Conservation (phyloP, 2,113 vertebrate genomes). For the Corydoras maculifer region DNA sequence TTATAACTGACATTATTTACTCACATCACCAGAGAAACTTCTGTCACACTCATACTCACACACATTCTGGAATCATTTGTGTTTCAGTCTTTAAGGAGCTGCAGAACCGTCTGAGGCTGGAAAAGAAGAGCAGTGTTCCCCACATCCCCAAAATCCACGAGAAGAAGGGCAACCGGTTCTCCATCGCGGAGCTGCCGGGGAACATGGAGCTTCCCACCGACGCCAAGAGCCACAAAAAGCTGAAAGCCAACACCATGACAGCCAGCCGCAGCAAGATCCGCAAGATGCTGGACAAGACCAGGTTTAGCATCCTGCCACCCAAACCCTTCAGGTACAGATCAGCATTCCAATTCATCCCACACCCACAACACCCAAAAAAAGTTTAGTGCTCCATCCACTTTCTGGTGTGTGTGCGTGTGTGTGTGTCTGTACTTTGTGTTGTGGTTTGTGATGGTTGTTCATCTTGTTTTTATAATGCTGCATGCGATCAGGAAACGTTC, state of each 20-base stretch:
- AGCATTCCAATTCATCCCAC: too few relatives aligned
- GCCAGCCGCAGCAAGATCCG: conserved; percentile 91
- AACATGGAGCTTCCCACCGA: conserved; percentile 85
- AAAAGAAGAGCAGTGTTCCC: conserved; percentile 82
- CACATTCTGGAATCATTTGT: background rate
- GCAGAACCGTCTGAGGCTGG: conserved; percentile 80
- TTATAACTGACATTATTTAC: too few relatives aligned
- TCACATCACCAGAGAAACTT: background rate
- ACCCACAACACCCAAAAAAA: too few relatives aligned
- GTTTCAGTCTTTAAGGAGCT: conserved; percentile 88
- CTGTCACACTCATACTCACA: background rate
- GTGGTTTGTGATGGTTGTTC: conserved; percentile 50
- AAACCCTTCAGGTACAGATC: conserved; percentile 85
- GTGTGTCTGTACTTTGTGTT: too few relatives aligned
- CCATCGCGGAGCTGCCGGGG: conserved; percentile 88
- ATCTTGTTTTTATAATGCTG: conserved; percentile 63
- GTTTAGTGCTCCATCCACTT: too few relatives aligned
- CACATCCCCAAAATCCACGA: conserved; percentile 96
- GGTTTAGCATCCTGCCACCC: conserved; percentile 92
- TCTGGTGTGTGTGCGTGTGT: too few relatives aligned
- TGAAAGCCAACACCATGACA: conserved; percentile 94
- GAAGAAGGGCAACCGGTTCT: conserved; percentile 93
- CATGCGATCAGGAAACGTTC: conserved; percentile 76
- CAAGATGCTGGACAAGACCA: conserved; percentile 93
- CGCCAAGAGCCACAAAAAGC: conserved; percentile 83